A percentile compares a stretch with the other conserved stretches of the same genome.
These are phyloP conservation scores for Clarias magur DNA, from an alignment of 2,113 vertebrate genomes.

Conservation along the genomic window DNA sequence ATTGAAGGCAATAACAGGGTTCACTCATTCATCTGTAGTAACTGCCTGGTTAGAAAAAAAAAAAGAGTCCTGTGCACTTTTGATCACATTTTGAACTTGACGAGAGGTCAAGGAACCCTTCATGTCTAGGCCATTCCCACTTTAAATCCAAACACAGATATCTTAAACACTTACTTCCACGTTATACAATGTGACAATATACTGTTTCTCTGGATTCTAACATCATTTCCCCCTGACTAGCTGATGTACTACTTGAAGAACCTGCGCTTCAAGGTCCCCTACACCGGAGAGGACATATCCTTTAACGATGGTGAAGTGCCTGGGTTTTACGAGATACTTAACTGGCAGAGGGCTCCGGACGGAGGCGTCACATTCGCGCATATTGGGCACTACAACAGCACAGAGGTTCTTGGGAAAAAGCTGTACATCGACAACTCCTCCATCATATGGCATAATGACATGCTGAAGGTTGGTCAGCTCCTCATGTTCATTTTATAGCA, in stretches of 20 bases:
- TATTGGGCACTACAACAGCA: constrained; percentile 72
- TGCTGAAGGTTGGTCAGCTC: constrained; percentile 65
- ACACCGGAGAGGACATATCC: constrained; percentile 68
- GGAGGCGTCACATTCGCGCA: constrained; percentile 69
- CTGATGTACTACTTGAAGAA: constrained; percentile 81
- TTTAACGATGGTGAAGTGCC: constrained; percentile 72
- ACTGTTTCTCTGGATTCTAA: background rate
- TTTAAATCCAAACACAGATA: background rate
- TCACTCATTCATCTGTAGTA: background rate
- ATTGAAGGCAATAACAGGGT: background rate
- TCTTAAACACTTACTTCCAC: background rate
- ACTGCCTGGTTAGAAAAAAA: background rate
- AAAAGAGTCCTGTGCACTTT: background rate
- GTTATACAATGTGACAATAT: background rate
- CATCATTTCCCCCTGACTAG: constrained; percentile 55
- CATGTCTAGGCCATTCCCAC: background rate
- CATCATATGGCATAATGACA: constrained; percentile 77
- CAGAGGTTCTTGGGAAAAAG: constrained; percentile 48
- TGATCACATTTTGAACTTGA: background rate
- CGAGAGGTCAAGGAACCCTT: background rate
- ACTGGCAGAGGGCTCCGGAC: constrained; percentile 74
- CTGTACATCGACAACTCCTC: constrained; percentile 67
- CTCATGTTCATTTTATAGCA: background rate
- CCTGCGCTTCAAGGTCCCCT: constrained; percentile 69
- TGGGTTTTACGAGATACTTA: constrained; percentile 79